A percentile compares a stretch with the other conserved stretches of the same genome.
Evolutionary conservation across 2,888 invertebrate species (phyloP).

Genomic region (Polydrusus tereticollis): DNA sequence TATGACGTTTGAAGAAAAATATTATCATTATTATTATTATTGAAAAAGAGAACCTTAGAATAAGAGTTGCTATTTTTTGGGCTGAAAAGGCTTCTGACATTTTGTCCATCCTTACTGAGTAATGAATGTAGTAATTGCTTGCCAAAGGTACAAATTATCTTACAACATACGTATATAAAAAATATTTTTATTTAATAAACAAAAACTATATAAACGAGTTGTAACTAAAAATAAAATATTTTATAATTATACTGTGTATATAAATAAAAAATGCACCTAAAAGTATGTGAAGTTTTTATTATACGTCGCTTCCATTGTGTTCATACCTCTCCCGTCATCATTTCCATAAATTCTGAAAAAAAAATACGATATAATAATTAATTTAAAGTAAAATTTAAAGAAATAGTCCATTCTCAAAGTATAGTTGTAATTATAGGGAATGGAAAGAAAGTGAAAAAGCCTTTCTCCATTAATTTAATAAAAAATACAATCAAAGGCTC

Average conservation of each 20-base stretch:
- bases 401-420: too few species aligned
- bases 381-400: too few species aligned
- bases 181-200: slow-evolving; percentile 41
- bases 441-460: too few species aligned
- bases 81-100: background rate
- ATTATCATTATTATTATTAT: too few species aligned
- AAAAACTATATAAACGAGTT: slow-evolving; percentile 36
- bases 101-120: background rate
- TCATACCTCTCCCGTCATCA: slow-evolving; percentile 89
- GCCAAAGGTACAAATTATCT: slow-evolving; percentile 46
- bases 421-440: too few species aligned
- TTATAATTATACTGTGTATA: slow-evolving; percentile 50
- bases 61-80: background rate
- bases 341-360: slow-evolving; percentile 92
- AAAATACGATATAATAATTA: slow-evolving; percentile 42
- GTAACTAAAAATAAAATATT: slow-evolving; percentile 44
- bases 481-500: too few species aligned
- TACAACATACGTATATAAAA: slow-evolving; percentile 38
- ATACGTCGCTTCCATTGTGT: background rate
- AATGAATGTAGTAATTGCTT: slow-evolving; percentile 19
- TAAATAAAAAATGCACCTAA: slow-evolving; percentile 52
- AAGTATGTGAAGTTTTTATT: slow-evolving; percentile 7
- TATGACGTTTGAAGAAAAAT: too few species aligned
- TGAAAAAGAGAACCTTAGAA: too few species aligned
- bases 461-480: too few species aligned